Percentiles rank a stretch among this genome's conserved stretches.
Evolutionary conservation across 1,140 invertebrate species (phyloP).

Genomic region (Drosophila grimshawi): DNA sequence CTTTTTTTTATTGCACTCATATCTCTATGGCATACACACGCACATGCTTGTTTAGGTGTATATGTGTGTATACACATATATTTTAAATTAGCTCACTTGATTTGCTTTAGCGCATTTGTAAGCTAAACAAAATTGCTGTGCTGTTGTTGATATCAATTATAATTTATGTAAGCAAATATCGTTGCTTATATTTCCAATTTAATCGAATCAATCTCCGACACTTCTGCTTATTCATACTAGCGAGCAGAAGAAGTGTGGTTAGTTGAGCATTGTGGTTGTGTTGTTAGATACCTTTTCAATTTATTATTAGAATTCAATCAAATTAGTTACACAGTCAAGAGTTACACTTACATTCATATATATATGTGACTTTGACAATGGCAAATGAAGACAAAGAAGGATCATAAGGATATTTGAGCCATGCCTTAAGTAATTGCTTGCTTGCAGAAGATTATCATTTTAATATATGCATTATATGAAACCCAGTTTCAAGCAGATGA

Average conservation of each 20-base stretch:
- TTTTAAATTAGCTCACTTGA: slow-evolving; percentile 32
- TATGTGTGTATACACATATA: slow-evolving; percentile 14
- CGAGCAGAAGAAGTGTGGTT: not conserved
- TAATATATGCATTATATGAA: no score
- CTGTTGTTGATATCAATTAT: slow-evolving; percentile 55
- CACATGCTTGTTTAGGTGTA: not conserved
- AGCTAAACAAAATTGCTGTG: slow-evolving; percentile 53
- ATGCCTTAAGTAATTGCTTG: no score
- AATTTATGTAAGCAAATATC: slow-evolving; percentile 36
- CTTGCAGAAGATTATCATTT: no score
- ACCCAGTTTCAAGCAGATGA: no score
- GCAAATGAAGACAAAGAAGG: no score
- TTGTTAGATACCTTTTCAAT: not conserved
- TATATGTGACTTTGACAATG: not conserved
- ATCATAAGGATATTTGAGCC: no score
- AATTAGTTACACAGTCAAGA: not conserved
- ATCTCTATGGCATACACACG: slow-evolving; percentile 2
- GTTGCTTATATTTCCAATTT: slow-evolving; percentile 27
- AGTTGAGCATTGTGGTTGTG: not conserved
- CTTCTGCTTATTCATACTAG: not conserved
- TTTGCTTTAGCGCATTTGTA: slow-evolving; percentile 69
- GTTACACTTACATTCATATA: not conserved
- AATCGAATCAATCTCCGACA: slow-evolving; percentile 12
- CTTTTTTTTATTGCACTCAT: slow-evolving; percentile 40
- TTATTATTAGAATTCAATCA: not conserved